Percentiles rank a stretch among this genome's conserved stretches.
phyloP scores from a whole-genome alignment of 2,888 invertebrate genomes.

The Loripinus fragilis region DNA sequence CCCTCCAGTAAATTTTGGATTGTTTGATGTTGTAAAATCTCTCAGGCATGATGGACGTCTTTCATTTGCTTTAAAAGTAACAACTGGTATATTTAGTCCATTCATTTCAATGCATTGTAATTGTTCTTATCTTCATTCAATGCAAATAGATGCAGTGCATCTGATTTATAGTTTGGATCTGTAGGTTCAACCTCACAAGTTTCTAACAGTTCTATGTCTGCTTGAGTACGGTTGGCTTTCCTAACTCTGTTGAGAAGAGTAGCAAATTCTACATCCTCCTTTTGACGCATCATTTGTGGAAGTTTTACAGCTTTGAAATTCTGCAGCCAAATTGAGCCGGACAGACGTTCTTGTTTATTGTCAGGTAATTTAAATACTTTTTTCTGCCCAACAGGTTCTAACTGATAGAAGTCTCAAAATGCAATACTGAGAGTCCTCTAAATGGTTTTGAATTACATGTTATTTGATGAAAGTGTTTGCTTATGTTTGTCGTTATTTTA shows the following conservation, averaged over 20 bases:
- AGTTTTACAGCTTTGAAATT: slow-evolving; percentile 11
- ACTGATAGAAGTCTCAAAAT: too few relatives aligned
- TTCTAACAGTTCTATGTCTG: background rate
- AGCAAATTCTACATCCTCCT: slow-evolving; percentile 16
- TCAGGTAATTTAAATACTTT: background rate
- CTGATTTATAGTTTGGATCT: background rate
- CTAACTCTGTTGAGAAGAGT: background rate
- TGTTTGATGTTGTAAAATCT: slow-evolving; percentile 7
- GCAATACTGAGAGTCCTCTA: too few relatives aligned
- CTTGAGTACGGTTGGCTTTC: slow-evolving; percentile 5
- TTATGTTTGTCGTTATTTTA: too few relatives aligned
- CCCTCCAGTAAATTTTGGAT: slow-evolving; percentile 23
- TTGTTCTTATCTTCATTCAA: slow-evolving; percentile 12
- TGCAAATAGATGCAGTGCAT: slow-evolving; percentile 16
- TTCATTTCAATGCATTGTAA: background rate
- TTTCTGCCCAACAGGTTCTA: slow-evolving; percentile 18
- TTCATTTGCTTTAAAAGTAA: slow-evolving; percentile 15
- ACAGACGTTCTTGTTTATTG: slow-evolving; percentile 9
- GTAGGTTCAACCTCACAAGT: background rate
- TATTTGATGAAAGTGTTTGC: too few relatives aligned
- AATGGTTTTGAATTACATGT: too few relatives aligned
- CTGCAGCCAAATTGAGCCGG: slow-evolving; percentile 3
- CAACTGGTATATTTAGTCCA: background rate
- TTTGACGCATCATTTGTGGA: slow-evolving; percentile 9
- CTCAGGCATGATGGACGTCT: slow-evolving; percentile 21